These are phyloP conservation scores for Epinephelus fuscoguttatus DNA, from an alignment of 2,113 vertebrate species.

Conservation along the genomic window DNA sequence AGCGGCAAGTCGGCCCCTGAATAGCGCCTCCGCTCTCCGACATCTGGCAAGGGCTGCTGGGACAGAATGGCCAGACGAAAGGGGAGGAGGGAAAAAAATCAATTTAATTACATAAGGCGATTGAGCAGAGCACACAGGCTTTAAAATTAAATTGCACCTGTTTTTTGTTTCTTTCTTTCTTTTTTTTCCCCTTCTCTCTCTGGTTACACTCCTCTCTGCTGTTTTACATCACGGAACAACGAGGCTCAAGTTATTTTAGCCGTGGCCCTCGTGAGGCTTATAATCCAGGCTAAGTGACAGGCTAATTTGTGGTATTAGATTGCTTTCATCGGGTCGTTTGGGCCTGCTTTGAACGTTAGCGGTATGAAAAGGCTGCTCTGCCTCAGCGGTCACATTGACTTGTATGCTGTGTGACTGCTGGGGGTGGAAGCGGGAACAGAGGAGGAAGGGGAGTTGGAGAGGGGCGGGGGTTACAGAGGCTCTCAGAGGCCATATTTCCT, in stretches of 20 bases:
- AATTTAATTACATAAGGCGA: constrained; percentile 66
- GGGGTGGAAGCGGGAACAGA: neutral
- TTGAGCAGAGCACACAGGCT: constrained; percentile 50
- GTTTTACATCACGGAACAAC: constrained; percentile 68
- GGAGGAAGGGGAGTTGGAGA: neutral
- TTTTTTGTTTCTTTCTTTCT: constrained; percentile 1
- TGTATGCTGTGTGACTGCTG: constrained; percentile 38
- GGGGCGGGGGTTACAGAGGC: neutral
- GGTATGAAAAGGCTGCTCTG: constrained; percentile 65
- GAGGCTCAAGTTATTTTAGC: constrained; percentile 74
- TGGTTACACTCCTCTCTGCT: constrained; percentile 8
- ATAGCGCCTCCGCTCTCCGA: neutral
- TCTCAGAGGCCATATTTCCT: constrained; percentile 55
- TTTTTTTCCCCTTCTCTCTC: constrained; percentile 13
- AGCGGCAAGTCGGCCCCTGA: neutral
- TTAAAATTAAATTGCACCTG: constrained; percentile 65
- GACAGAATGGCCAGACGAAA: constrained; percentile 1
- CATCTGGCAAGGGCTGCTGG: constrained; percentile 1
- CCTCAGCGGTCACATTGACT: constrained; percentile 69
- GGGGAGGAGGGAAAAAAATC: neutral
- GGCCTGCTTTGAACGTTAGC: constrained; percentile 66
- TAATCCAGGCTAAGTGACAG: constrained; percentile 83
- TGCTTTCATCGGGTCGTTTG: constrained; percentile 75
- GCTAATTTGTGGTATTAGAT: constrained; percentile 83
- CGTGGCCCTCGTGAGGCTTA: constrained; percentile 63